phyloP scores from a whole-genome alignment of 2,888 invertebrate species.

The Eupeodes luniger region DNA sequence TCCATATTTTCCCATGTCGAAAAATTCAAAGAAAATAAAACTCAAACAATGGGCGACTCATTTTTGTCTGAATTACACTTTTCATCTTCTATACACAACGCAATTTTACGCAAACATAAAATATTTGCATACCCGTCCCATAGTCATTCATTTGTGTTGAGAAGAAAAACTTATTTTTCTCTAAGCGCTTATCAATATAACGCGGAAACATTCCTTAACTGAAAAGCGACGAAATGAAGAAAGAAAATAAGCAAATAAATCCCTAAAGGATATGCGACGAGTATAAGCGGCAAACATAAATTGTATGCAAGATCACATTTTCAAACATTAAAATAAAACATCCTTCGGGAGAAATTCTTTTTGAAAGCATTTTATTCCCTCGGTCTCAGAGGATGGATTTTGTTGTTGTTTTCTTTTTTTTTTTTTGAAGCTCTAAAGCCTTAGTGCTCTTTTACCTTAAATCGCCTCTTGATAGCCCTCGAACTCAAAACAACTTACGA shows the following conservation, averaged over 20 bases:
- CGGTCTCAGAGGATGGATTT: not conserved
- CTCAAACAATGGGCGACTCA: too few species aligned
- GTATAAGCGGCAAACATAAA: not conserved
- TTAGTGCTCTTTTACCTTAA: slow-evolving; percentile 37
- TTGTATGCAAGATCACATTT: slow-evolving; percentile 15
- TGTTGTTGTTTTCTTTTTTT: slow-evolving; percentile 2
- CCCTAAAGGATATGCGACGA: not conserved
- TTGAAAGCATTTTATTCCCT: slow-evolving; percentile 23
- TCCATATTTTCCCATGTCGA: too few species aligned
- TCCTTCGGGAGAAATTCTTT: slow-evolving; percentile 20
- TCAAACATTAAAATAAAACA: slow-evolving; percentile 11
- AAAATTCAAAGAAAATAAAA: too few species aligned
- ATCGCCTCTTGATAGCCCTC: slow-evolving; percentile 40
- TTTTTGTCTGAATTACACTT: too few species aligned
- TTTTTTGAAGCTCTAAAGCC: slow-evolving; percentile 1
- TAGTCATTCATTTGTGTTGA: too few species aligned
- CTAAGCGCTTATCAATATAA: too few species aligned
- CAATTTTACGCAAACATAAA: too few species aligned
- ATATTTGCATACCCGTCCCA: too few species aligned
- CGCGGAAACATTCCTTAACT: too few species aligned
- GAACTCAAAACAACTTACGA: slow-evolving; percentile 53
- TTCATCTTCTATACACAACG: too few species aligned
- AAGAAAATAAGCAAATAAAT: not conserved
- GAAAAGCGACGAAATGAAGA: too few species aligned
- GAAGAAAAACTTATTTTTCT: not conserved